phyloP scores from a whole-genome alignment of 2,888 invertebrate species.

The Hirtodrosophila histrioides region DNA sequence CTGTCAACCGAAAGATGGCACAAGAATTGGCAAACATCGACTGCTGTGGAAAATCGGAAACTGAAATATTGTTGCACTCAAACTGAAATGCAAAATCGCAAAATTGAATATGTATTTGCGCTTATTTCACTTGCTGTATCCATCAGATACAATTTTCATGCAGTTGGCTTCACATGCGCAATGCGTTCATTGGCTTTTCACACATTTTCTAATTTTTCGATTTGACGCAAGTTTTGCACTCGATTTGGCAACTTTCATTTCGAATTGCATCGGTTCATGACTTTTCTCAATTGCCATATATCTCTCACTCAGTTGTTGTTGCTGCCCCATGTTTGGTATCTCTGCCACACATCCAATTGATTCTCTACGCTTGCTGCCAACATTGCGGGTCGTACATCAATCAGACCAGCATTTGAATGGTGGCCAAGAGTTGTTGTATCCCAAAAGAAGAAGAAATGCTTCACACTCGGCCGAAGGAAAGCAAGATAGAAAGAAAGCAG shows the following conservation, averaged over 20 bases:
- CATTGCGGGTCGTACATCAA: slow-evolving; percentile 48
- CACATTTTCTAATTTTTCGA: slow-evolving; percentile 55
- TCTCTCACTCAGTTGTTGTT: too few species aligned
- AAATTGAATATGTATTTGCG: slow-evolving; percentile 27
- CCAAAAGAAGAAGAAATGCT: slow-evolving; percentile 20
- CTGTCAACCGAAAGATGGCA: slow-evolving; percentile 55
- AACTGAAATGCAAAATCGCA: slow-evolving; percentile 46
- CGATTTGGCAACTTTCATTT: slow-evolving; percentile 67
- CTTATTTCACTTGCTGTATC: too few species aligned
- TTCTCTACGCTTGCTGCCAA: slow-evolving; percentile 44
- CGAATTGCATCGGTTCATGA: slow-evolving; percentile 54
- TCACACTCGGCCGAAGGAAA: background rate
- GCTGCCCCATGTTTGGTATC: background rate
- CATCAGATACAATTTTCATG: slow-evolving; percentile 6
- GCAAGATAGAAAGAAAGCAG: too few species aligned
- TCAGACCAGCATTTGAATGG: slow-evolving; percentile 49
- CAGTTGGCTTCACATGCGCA: background rate
- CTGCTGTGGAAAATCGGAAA: slow-evolving; percentile 28
- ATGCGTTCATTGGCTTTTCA: slow-evolving; percentile 43
- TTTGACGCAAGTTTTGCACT: slow-evolving; percentile 72
- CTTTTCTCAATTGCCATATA: slow-evolving; percentile 16
- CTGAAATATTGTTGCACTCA: slow-evolving; percentile 44
- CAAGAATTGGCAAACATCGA: slow-evolving; percentile 27
- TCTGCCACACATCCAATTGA: slow-evolving; percentile 35
- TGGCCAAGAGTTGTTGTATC: slow-evolving; percentile 39